Base-by-base conservation (phyloP, 1,140 invertebrate species). In the Muscidifurax raptorellus region DNA sequence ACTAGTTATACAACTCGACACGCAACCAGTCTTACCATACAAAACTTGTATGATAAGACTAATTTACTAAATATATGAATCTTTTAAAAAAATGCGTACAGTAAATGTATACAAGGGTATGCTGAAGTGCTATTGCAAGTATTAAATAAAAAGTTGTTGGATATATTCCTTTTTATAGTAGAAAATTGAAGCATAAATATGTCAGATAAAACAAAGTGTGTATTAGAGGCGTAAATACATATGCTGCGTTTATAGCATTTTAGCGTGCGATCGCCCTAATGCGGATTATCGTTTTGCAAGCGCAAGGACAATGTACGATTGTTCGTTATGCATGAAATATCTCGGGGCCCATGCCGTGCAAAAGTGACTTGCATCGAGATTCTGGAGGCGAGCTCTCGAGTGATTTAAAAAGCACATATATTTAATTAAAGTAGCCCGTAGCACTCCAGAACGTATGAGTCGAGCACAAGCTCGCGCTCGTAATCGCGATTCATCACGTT, bases 351-450 rank as follows among this genome's bases (percentile, higher is more conserved):
- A 69, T 69, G 28, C 52, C 52, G 52, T 59, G 52, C 52, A 27
- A 27, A 28, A 69, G 28, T 69, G 80, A 67, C 75, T 44, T 36
- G 66, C 52, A 76, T 59, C 72, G 76, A 74, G 71, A 74, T 36
- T 74, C 71, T 18, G 28, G 2, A 18, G 3, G 71, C 71, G 32
- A 74, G 32, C 27, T 36, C 28, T 15, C 67, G 67, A 83, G 66
- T 75, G 83, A 84, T 84, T 84, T 84, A 80, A 84, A 84, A 80
- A 84, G 83, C 83, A 84, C 67, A 84, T 84, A 84, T 74, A 84
- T 84, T 84, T 84, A 84, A 84, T 84, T 84, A 80, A 84, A 80
- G 67, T 66, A 80, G 77, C 83, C 83, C 52, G 69, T n/a, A 52
- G 32, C 52, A 18, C 25, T 18, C 52, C 40, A 0, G 18, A 36